Evolutionary conservation across 2,797 vertebrate species (phyloP), one percentile per base, ranked within the genome.

Genomic region (Anabacerthia variegaticeps): DNA sequence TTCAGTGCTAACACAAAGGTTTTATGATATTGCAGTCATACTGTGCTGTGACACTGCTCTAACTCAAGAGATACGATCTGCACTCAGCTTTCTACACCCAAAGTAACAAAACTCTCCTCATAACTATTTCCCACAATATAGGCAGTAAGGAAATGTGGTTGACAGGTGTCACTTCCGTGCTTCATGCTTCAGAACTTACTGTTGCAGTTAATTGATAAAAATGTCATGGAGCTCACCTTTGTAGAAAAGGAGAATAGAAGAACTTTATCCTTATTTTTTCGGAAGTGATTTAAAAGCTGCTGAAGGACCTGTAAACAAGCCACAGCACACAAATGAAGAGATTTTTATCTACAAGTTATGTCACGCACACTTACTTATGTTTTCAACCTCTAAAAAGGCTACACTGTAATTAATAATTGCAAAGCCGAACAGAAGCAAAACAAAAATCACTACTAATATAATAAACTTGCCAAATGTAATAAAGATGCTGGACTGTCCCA

Each of bases 221-320:
- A 76, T 66, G 36, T 85, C 16, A 96, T 4, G 4, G 56, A 81
- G 88, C 98, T 98, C 96, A 99, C 99, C 99, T 99, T 99, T 36
- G 99, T 99, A 39, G 99, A 99, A 88, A 99, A 98, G 48, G 99
- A 99, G 96, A 99, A 99, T 89, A 99, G 97, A 49, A 99, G 99
- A 71, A 99, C 96, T 98, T 99, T 99, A 96, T 99, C 98, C 89
- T 97, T 99, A 95, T 96, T 99, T 96, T 98, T 98, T 89, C 85
- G 96, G 93, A 99, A 99, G 95, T 99, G 98, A 96, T 98, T 98
- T 88, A 99, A 97, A 96, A 99, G 98, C 88, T 98, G 99, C 92
- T 99, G 98, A 97, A 99, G 98, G 86, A 99, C 99, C 99, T 99
- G 97, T 51, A 96, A 97, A 91, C 14, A 23, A 97, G 97, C 21